phyloP scores from a whole-genome alignment of 2,888 invertebrate species.

The Lithodes maja region DNA sequence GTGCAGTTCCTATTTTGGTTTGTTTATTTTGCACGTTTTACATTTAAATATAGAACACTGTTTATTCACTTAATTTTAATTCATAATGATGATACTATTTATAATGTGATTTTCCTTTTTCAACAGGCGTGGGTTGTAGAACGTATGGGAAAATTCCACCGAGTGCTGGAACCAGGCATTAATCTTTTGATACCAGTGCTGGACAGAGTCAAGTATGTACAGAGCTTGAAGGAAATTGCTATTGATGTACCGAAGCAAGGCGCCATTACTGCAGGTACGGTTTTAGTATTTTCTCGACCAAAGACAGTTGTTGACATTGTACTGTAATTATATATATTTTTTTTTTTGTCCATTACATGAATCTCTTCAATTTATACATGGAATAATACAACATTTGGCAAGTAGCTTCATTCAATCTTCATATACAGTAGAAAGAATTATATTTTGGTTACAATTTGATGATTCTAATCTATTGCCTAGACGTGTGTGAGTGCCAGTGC shows the following conservation, averaged over 20 bases:
- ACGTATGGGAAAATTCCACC: constrained; percentile 97
- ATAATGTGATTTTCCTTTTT: background rate
- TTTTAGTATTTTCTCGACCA: background rate
- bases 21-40: background rate
- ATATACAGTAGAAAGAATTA: too few species aligned
- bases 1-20: too few species aligned
- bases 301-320: too few species aligned
- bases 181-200: constrained; percentile 93
- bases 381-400: too few species aligned
- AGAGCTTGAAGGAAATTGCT: constrained; percentile 98
- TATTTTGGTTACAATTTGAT: too few species aligned
- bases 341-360: too few species aligned
- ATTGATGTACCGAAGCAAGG: constrained; percentile 99
- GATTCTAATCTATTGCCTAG: too few species aligned
- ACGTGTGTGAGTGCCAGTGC: too few species aligned
- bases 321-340: too few species aligned
- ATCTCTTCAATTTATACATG: too few species aligned
- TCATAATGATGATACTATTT: background rate
- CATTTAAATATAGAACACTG: background rate
- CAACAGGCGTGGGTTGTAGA: constrained; percentile 98
- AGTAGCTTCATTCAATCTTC: too few species aligned
- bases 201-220: constrained; percentile 97
- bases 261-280: constrained; percentile 86
- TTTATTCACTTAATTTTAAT: background rate
- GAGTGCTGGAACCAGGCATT: constrained; percentile 94